Conservation (phyloP, 2,888 invertebrate species). For the Epirrita christyi region DNA sequence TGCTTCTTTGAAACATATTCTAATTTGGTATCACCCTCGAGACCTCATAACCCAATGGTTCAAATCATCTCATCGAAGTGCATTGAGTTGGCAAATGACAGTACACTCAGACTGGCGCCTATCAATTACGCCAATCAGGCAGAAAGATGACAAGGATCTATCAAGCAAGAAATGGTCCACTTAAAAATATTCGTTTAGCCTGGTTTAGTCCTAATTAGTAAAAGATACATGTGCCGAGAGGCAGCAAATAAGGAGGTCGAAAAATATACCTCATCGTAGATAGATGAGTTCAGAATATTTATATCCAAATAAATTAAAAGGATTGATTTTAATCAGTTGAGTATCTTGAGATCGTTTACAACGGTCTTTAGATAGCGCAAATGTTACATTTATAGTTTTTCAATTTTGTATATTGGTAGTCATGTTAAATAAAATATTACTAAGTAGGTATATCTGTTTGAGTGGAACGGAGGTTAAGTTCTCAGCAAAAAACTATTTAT, state of each 20-base stretch:
- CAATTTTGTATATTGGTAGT: too few relatives aligned
- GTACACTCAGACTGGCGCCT: constrained; percentile 69
- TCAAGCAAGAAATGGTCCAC: constrained; percentile 53
- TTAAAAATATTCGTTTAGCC: constrained; percentile 35
- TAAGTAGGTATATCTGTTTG: too few relatives aligned
- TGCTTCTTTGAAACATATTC: constrained; percentile 17
- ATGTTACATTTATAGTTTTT: too few relatives aligned
- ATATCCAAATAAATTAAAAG: not conserved
- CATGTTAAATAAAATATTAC: too few relatives aligned
- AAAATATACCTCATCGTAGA: too few relatives aligned
- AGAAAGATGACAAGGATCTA: constrained; percentile 66
- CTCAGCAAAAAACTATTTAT: too few relatives aligned
- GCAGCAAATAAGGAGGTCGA: too few relatives aligned
- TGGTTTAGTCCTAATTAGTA: constrained; percentile 30
- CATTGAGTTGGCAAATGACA: constrained; percentile 42
- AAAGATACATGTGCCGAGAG: too few relatives aligned
- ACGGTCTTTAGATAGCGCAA: too few relatives aligned
- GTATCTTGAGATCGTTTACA: too few relatives aligned
- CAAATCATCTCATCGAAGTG: constrained; percentile 38
- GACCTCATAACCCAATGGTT: constrained; percentile 33
- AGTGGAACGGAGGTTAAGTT: too few relatives aligned
- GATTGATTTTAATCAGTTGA: too few relatives aligned
- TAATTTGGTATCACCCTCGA: constrained; percentile 29
- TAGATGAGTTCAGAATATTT: not conserved
- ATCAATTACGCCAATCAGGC: constrained; percentile 73